Percentiles rank a stretch among this genome's conserved stretches.
phyloP scores from a whole-genome alignment of 2,797 vertebrate genomes.

The Hippocampus kuda region DNA sequence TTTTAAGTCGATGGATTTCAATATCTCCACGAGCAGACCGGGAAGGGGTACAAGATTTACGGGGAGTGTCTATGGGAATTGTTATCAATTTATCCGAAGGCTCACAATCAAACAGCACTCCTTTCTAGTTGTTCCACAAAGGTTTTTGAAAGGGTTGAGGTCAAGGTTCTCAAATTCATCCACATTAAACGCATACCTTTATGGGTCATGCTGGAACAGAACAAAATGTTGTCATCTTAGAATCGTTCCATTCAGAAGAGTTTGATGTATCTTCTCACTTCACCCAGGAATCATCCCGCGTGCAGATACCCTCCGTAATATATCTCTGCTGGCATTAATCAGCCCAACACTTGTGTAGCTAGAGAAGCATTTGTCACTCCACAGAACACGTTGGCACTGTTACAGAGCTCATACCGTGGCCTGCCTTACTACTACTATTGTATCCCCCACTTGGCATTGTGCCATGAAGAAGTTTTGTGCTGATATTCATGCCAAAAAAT shows the following conservation, averaged over 20 bases:
- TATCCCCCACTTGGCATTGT: constrained; percentile 1
- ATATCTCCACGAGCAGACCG: background rate
- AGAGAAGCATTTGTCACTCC: background rate
- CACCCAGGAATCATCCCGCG: background rate
- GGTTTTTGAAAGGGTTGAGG: background rate
- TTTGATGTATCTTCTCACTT: background rate
- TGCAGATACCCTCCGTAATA: background rate
- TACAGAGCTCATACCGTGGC: background rate
- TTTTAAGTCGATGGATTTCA: background rate
- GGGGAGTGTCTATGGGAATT: background rate
- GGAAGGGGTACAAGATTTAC: background rate
- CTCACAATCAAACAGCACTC: background rate
- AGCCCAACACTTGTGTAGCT: background rate
- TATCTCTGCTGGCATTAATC: background rate
- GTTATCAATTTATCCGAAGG: background rate
- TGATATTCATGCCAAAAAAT: constrained; percentile 2
- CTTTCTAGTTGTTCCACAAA: background rate
- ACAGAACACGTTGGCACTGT: constrained; percentile 1
- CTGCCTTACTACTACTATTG: background rate
- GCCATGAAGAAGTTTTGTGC: constrained; percentile 5
- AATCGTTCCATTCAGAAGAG: background rate
- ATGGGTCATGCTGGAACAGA: background rate
- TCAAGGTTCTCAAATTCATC: background rate
- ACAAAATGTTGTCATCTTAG: background rate
- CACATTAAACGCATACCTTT: background rate